Evolutionary conservation across 1,140 invertebrate species (phyloP).

Genomic region (Aphidius ervi): DNA sequence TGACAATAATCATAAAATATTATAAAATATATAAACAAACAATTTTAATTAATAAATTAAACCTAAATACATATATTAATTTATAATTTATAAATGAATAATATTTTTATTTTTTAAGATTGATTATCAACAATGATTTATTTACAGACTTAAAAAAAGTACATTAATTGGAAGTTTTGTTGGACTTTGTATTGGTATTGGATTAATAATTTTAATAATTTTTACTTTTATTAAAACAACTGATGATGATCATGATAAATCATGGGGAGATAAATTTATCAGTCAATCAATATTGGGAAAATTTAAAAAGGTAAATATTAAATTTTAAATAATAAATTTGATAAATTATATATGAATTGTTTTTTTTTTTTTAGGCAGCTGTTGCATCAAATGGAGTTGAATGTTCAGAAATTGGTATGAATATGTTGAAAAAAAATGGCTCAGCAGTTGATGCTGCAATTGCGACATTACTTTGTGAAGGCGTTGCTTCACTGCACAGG

Average conservation of each 20-base stretch:
- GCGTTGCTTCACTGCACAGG: conserved; percentile 73
- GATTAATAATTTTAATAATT: no score
- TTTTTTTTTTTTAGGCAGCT: conserved; percentile 30
- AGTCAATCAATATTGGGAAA: conserved; percentile 22
- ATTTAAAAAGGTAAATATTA: conserved; percentile 32
- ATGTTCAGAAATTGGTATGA: conserved; percentile 43
- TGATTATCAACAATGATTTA: background rate
- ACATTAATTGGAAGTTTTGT: background rate
- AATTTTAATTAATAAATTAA: no score
- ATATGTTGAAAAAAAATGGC: conserved; percentile 64
- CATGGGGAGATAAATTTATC: conserved; percentile 14
- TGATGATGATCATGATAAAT: background rate
- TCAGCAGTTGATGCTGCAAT: conserved; percentile 81
- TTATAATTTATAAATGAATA: background rate
- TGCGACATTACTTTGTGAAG: conserved; percentile 75
- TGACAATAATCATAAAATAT: no score
- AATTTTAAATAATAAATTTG: background rate
- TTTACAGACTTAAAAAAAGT: conserved; percentile 10
- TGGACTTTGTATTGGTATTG: background rate
- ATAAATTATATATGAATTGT: background rate
- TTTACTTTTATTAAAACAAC: background rate
- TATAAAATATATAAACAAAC: no score
- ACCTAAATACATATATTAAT: no score
- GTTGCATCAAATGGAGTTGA: conserved; percentile 44
- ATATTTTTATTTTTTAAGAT: background rate